Conservation (phyloP, 2,888 invertebrate genomes). For the Imbricaverruca yamaguchii region DNA sequence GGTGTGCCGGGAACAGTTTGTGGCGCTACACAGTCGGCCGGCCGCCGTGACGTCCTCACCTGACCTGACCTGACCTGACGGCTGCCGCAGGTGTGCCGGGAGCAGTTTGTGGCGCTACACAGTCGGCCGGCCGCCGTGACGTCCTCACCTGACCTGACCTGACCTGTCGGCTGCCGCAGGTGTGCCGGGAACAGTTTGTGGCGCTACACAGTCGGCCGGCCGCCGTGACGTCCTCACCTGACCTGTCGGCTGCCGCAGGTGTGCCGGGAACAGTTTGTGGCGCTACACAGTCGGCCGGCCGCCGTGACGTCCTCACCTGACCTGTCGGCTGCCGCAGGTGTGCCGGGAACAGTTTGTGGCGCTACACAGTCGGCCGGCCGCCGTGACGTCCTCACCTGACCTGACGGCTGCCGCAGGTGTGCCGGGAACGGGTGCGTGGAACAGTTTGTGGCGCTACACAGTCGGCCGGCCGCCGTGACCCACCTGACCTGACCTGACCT, state of each 20-base stretch:
- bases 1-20: constrained; percentile 96
- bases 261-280: constrained; percentile 96
- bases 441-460: constrained; percentile 94
- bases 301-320: too few relatives aligned
- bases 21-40: constrained; percentile 89
- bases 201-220: constrained; percentile 83
- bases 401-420: constrained; percentile 55
- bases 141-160: too few relatives aligned
- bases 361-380: constrained; percentile 76
- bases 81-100: constrained; percentile 71
- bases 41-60: too few relatives aligned
- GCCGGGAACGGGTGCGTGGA: too few relatives aligned
- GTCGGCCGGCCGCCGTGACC: too few relatives aligned
- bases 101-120: constrained; percentile 95
- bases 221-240: too few relatives aligned
- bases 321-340: constrained; percentile 51
- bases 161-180: constrained; percentile 47
- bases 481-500: too few relatives aligned
- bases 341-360: constrained; percentile 98
- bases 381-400: too few relatives aligned
- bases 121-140: too few relatives aligned
- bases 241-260: constrained; percentile 51
- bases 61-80: too few relatives aligned
- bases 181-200: constrained; percentile 97
- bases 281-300: constrained; percentile 80